These are phyloP conservation scores for Morone saxatilis DNA, from an alignment of 2,113 vertebrate species.

Conservation along the genomic window DNA sequence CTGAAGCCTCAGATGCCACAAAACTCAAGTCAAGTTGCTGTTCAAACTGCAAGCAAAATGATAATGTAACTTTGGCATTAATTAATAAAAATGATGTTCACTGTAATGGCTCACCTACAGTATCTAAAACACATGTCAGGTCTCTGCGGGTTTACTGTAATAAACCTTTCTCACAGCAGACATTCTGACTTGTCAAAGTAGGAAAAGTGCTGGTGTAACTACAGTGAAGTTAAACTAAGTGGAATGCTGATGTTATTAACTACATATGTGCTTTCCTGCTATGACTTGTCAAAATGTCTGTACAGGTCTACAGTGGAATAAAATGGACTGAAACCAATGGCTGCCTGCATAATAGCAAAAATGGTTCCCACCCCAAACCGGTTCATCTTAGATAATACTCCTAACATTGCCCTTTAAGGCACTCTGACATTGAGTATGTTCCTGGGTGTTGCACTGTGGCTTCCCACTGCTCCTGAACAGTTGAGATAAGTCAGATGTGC, in stretches of 20 bases:
- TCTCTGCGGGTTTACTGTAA: not conserved
- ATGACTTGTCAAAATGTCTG: not conserved
- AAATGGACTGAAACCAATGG: not conserved
- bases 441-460: not conserved
- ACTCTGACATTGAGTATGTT: not conserved
- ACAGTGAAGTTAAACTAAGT: not conserved
- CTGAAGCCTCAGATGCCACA: not conserved
- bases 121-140: conserved; percentile 3
- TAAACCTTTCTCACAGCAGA: not conserved
- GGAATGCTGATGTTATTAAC: not conserved
- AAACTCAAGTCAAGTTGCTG: not conserved
- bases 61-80: conserved; percentile 8
- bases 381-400: not conserved
- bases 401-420: not conserved
- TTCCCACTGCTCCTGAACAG: not conserved
- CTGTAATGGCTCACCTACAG: not conserved
- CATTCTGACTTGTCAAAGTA: conserved; percentile 6
- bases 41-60: not conserved
- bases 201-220: not conserved
- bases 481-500: not conserved
- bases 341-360: not conserved
- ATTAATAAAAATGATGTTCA: not conserved
- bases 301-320: not conserved
- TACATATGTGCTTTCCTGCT: not conserved
- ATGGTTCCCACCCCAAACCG: not conserved